Base-by-base conservation (phyloP, 2,888 invertebrate species). In the Melinaea marsaeus region DNA sequence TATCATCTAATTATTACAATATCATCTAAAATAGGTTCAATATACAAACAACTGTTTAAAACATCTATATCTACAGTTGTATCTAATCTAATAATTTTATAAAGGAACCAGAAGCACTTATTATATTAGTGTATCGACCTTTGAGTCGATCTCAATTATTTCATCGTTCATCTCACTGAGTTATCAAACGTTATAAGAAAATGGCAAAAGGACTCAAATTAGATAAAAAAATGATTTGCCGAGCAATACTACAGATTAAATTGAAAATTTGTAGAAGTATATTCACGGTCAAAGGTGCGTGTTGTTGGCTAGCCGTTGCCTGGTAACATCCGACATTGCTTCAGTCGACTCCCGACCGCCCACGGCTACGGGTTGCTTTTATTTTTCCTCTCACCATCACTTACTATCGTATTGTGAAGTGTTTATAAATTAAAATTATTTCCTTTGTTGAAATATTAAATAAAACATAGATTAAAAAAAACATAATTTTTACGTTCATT, bases 251-350 rank as follows among this genome's bases (percentile, higher is more conserved):
- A 57, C 48, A 67, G 63, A 65, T 65, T 63, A 65, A 54, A 65
- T 68, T 63, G 46, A 63, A 60, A 65, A 67, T 67, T 65, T 63
- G 46, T 57, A 22, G 47, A 47, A 45, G 55, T 61, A 42, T 60
- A 57, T 58, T 63, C 63, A 57, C 55, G 37, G 65, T 13, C 56
- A 67, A 65, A 60, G 65, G 75, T 72, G 77, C 78, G 78, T 82
- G 84, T 83, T 89, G 89, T 89, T 89, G 85, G 85, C 80, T 80
- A 84, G 77, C 83, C 79, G 89, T 90, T 89, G 88, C 90, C 66
- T 67, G 70, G 90, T 76, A 76, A 90, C 89, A 77, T 71, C 62
- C 64, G 57, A 65, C 66, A 70, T 86, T 86, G 86, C 82, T 64
- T 72, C 86, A 88, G 88, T 88, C 83, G 73, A 79, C 74, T 74